Percentiles rank a stretch among this genome's conserved stretches.
Evolutionary conservation across 53 echinoderm and acorn worm species (phyloP).

Genomic region (Paelopatides confundens): DNA sequence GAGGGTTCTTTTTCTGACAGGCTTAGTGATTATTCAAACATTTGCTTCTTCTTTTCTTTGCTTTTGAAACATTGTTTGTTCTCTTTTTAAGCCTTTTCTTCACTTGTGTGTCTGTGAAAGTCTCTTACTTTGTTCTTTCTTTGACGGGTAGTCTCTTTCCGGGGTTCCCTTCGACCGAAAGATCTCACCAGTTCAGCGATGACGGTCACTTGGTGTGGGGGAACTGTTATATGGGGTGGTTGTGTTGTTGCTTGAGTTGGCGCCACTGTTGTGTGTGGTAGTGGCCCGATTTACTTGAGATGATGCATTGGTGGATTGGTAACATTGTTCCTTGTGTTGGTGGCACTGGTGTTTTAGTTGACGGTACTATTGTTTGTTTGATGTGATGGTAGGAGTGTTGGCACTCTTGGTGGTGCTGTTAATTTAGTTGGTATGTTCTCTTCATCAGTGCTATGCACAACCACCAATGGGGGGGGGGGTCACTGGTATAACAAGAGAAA

Average conservation of each 20-base stretch:
- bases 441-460: no score
- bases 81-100: no score
- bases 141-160: neutral
- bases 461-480: no score
- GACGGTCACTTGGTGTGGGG: no score
- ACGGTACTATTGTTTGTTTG: neutral
- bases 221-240: neutral
- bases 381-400: neutral
- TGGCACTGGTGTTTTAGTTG: no score
- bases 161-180: neutral
- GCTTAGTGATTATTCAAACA: no score
- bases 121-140: constrained; percentile 9
- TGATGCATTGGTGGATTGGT: neutral
- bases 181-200: constrained; percentile 1
- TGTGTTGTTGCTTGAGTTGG: neutral
- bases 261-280: no score
- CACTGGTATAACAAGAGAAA: constrained; percentile 41
- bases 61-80: no score
- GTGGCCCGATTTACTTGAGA: no score
- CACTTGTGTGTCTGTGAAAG: neutral
- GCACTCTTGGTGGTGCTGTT: neutral
- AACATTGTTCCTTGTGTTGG: neutral
- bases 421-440: no score
- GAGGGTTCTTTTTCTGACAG: no score
- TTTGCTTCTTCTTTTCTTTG: no score